Base-by-base conservation (phyloP, 2,888 invertebrate genomes). In the Dryococelus australis region DNA sequence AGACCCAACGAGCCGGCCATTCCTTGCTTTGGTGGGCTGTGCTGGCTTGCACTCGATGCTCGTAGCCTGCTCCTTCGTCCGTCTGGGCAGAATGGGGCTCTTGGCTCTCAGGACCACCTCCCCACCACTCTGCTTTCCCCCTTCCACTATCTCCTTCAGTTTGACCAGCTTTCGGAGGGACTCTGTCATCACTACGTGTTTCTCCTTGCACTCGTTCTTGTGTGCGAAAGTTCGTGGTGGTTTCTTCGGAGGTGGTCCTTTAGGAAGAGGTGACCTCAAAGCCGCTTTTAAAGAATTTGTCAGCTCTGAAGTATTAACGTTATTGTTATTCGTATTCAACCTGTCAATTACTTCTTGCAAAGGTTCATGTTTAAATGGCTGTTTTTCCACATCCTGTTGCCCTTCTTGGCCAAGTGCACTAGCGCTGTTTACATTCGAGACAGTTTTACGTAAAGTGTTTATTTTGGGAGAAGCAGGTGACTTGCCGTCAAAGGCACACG, bases 241-340 rank as follows among this genome's bases (percentile, higher is more conserved):
- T 91, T 97, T 96, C 90, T 95, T 95, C 0, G 96, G 97, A 0
- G 96, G 96, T 9, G 96, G 96, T 0, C 96, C 96, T 6, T 92
- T 89, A 0, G 96, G 96, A 85, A 96, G 90, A 0, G 96, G 96
- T 89, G 95, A 94, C 90, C 94, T 95, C 84, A 96, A 92, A 27
- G 95, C 95, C 89, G 94, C 94, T 91, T 95, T 95, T 65, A 96
- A 92, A 0, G 95, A 95, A 89, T 95, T 95, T 0, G 94, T 92
- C 87, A 92, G 78, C 65, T 65, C 65, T n/a, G n/a, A 65, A n/a
- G 20, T n/a, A n/a, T n/a, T 65, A 65, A 24, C n/a, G 65, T n/a
- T 65, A 8, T 16, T 65, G 65, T 65, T 65, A 20, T 51, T 51
- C 13, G 13, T 51, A 8, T 51, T 51, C 65, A 65, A n/a, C 20